Percentiles rank a stretch among this genome's conserved stretches.
Evolutionary conservation across 92 coral and sea anemone genomes (phyloP).

Genomic region (Actinernus sp.): DNA sequence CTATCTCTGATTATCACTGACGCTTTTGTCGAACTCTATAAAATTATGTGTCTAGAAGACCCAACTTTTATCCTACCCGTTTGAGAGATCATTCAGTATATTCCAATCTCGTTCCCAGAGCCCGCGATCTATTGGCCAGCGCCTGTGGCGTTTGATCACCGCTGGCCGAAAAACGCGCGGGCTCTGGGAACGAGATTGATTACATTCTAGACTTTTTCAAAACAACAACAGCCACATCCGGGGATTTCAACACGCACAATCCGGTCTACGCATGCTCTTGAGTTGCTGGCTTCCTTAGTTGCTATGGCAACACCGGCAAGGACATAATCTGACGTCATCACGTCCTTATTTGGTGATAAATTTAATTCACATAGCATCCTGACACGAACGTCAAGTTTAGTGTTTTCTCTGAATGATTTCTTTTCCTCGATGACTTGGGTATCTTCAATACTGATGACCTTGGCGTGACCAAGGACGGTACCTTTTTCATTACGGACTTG

Average conservation of each 20-base stretch:
- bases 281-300: not conserved
- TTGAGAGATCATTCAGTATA: too few species aligned
- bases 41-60: too few species aligned
- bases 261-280: constrained; percentile 1
- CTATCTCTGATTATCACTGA: too few species aligned
- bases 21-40: too few species aligned
- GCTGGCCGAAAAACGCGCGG: too few species aligned
- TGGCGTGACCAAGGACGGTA: not conserved
- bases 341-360: not conserved
- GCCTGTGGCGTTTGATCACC: too few species aligned
- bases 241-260: constrained; percentile 17
- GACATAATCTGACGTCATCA: not conserved
- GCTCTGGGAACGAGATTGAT: too few species aligned
- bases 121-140: too few species aligned
- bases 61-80: too few species aligned
- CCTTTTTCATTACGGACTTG: constrained; percentile 3
- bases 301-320: constrained; percentile 36
- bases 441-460: constrained; percentile 3
- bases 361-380: not conserved
- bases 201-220: too few species aligned
- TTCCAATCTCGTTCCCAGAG: too few species aligned
- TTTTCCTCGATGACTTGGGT: constrained; percentile 11
- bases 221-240: constrained; percentile 4
- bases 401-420: not conserved
- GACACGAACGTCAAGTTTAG: constrained; percentile 15